Evolutionary conservation across 30 jellyfish, hydroid and myxozoan species (phyloP).

Genomic region (Chrysaora quinquecirrha): DNA sequence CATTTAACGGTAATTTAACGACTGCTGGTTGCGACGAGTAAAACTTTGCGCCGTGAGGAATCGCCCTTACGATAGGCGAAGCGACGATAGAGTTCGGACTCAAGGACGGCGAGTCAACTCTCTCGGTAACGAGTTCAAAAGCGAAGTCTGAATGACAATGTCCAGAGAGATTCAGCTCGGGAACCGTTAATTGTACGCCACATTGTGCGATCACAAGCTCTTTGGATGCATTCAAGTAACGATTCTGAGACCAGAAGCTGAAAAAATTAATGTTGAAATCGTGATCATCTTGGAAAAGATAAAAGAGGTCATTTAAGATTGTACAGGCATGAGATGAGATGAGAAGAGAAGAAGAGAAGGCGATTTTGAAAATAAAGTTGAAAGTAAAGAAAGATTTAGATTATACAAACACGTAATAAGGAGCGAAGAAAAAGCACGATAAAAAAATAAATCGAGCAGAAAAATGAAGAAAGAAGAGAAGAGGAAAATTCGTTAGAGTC

Average conservation of each 20-base stretch:
- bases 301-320: no score
- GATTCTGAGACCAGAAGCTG: constrained; percentile 7
- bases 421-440: no score
- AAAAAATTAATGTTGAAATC: neutral
- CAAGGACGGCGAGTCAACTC: constrained; percentile 16
- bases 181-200: constrained; percentile 58
- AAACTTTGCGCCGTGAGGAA: constrained; percentile 81
- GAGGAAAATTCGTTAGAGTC: no score
- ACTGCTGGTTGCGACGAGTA: constrained; percentile 56
- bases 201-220: constrained; percentile 60
- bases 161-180: constrained; percentile 62
- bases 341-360: no score
- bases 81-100: constrained; percentile 22
- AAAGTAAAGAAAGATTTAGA: no score
- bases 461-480: no score
- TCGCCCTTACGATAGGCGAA: constrained; percentile 60
- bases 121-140: constrained; percentile 22
- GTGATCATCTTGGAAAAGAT: no score
- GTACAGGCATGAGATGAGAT: no score
- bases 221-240: constrained; percentile 51
- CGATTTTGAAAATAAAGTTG: no score
- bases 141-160: constrained; percentile 42
- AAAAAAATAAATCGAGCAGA: no score
- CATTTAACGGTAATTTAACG: constrained; percentile 51
- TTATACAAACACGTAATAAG: no score